Evolutionary conservation across 2,888 invertebrate genomes (phyloP).

Genomic region (Volucella inanis): DNA sequence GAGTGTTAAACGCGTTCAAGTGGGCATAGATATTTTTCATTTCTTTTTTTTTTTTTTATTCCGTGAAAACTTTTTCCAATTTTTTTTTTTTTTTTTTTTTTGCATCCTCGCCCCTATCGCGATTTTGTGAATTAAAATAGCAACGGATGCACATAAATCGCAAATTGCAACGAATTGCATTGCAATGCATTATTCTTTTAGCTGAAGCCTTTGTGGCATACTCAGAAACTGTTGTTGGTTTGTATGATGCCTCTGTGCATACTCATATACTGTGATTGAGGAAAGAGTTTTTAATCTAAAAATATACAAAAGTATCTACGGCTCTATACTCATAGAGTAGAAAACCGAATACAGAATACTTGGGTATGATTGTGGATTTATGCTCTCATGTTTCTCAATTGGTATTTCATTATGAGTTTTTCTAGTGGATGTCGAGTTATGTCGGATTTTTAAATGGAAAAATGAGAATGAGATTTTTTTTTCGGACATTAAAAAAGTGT

Average conservation of each 20-base stretch:
- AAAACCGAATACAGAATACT: not conserved
- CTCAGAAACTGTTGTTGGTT: conserved; percentile 4
- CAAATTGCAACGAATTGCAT: conserved; percentile 48
- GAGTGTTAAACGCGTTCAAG: conserved; percentile 58
- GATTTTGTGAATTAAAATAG: conserved; percentile 70
- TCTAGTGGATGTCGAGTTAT: conserved; percentile 23
- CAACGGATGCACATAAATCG: conserved; percentile 64
- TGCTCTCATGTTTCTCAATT: conserved; percentile 44
- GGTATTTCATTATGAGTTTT: conserved; percentile 19
- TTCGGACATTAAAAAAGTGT: too few relatives aligned
- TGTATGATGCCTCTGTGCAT: not conserved
- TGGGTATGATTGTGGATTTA: conserved; percentile 2
- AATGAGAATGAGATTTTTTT: not conserved
- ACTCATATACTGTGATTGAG: conserved; percentile 11
- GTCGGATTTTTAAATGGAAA: not conserved
- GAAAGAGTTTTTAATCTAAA: conserved; percentile 43
- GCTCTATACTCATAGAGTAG: not conserved
- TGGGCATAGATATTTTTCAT: conserved; percentile 31
- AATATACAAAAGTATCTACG: conserved; percentile 9
- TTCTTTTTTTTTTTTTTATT: not conserved
- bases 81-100: conserved; percentile 21
- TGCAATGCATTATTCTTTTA: conserved; percentile 26
- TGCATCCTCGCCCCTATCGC: conserved; percentile 50
- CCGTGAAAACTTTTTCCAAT: not conserved
- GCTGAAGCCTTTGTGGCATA: not conserved